Base-by-base conservation (phyloP, 92 coral and sea anemone genomes). In the Actinostola sp. region DNA sequence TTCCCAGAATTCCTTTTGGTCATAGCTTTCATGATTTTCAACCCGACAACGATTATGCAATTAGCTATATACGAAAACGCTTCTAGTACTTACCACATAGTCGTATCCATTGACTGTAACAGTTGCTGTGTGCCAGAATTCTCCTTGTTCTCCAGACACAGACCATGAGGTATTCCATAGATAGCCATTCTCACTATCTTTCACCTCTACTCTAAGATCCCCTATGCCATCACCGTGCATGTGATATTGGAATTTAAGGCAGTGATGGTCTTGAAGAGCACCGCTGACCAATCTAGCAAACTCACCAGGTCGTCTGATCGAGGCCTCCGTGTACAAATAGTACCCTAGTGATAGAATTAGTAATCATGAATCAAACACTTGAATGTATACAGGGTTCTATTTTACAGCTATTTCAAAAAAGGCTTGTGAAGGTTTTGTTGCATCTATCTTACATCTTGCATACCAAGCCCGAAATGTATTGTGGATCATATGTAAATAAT, bases 171-270 rank as follows among this genome's bases (percentile, higher is more conserved):
- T 64, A 10, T 63, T 64, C 81, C 81, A 75, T 52, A 78, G 36
- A 28, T 26, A 55, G 34, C 38, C 76, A 14, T 67, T 28, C 13
- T 63, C 64, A 8, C 63, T 64, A n/a, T 75, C 63, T 19, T 58
- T 63, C 10, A 51, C 11, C 19, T 73, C 70, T 0, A 82, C 71
- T 41, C 52, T 74, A 26, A 82, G 75, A 11, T 70, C 72, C 33
- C 87, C 87, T 42, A 82, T 67, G 8, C 74, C 87, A 29, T 53
- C 56, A 20, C 87, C 87, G 16, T 46, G 55, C 86, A 81, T 81
- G 44, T 81, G 79, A 66, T 81, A 81, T 56, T 39, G 38, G n/a
- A 80, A 63, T 63, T 41, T 71, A 14, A 80, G 42, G 50, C 85
- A 80, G 45, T 29, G 34, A 11, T 39, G n/a, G 26, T 55, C 73